Evolutionary conservation across 2,797 vertebrate species (phyloP).

Genomic region (Anniella stebbinsi): DNA sequence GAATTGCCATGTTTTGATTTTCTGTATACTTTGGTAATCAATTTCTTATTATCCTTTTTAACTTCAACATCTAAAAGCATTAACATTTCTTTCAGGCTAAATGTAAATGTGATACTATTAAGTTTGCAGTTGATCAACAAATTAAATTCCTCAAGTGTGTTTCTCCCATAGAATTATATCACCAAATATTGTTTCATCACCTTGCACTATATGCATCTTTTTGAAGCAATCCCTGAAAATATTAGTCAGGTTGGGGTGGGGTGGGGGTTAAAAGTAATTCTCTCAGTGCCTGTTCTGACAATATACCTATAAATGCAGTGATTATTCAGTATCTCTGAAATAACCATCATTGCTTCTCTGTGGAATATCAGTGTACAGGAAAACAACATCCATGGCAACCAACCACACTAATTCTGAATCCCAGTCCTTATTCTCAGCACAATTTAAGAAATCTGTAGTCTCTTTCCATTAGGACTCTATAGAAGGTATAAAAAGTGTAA

Average conservation of each 20-base stretch:
- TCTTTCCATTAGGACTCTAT: not conserved
- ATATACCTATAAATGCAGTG: not conserved
- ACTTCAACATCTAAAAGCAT: not conserved
- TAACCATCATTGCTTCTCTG: constrained; percentile 17
- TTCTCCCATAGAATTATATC: not conserved
- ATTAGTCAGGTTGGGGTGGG: not conserved
- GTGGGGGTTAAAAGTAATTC: not conserved
- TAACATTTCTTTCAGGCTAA: not conserved
- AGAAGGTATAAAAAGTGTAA: not conserved
- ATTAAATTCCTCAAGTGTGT: not conserved
- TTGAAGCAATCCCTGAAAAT: not conserved
- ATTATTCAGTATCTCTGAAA: constrained; percentile 31
- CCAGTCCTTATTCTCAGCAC: not conserved
- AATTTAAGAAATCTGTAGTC: not conserved
- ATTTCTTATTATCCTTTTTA: not conserved
- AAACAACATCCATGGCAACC: not conserved
- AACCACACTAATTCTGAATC: not conserved
- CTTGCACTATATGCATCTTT: not conserved
- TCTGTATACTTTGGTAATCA: not conserved
- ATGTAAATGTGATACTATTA: not conserved
- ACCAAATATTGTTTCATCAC: not conserved
- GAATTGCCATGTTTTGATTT: not conserved
- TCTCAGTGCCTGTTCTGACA: not conserved
- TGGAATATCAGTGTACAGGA: not conserved
- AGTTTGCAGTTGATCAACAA: not conserved